phyloP scores from a whole-genome alignment of 2,888 invertebrate species.

The Pyrgus malvae region DNA sequence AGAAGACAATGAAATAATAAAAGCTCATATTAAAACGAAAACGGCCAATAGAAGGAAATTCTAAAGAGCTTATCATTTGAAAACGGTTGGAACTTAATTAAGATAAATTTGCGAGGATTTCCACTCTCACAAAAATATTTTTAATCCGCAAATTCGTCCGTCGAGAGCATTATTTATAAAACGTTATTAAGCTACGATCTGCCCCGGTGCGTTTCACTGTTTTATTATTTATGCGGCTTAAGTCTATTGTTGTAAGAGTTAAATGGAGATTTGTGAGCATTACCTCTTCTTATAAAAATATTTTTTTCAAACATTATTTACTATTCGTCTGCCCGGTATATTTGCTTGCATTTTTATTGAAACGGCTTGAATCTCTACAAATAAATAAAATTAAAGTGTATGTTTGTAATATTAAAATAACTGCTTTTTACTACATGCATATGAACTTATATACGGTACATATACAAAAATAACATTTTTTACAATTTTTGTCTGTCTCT shows the following conservation, averaged over 20 bases:
- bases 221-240: slow-evolving; percentile 13
- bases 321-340: too few relatives aligned
- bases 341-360: too few relatives aligned
- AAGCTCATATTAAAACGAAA: slow-evolving; percentile 17
- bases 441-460: too few relatives aligned
- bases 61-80: slow-evolving; percentile 10
- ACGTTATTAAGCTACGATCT: slow-evolving; percentile 7
- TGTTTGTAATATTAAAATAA: too few relatives aligned
- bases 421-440: too few relatives aligned
- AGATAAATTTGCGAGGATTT: slow-evolving; percentile 14
- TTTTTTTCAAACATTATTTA: too few relatives aligned
- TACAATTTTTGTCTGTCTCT: too few relatives aligned
- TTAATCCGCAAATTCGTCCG: slow-evolving; percentile 15
- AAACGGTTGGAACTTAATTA: slow-evolving; percentile 15
- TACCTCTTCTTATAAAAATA: too few relatives aligned
- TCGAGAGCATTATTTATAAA: slow-evolving; percentile 21
- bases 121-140: slow-evolving; percentile 17
- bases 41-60: slow-evolving; percentile 11
- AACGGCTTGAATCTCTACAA: too few relatives aligned
- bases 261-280: slow-evolving; percentile 1
- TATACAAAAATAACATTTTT: too few relatives aligned
- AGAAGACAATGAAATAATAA: slow-evolving; percentile 6
- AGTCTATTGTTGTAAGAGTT: slow-evolving; percentile 14
- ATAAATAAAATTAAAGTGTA: not conserved
- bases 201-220: slow-evolving; percentile 11